Percentiles rank a stretch among this genome's conserved stretches.
Evolutionary conservation across 1,140 invertebrate genomes (phyloP).

Genomic region (Phocides pigmalion): DNA sequence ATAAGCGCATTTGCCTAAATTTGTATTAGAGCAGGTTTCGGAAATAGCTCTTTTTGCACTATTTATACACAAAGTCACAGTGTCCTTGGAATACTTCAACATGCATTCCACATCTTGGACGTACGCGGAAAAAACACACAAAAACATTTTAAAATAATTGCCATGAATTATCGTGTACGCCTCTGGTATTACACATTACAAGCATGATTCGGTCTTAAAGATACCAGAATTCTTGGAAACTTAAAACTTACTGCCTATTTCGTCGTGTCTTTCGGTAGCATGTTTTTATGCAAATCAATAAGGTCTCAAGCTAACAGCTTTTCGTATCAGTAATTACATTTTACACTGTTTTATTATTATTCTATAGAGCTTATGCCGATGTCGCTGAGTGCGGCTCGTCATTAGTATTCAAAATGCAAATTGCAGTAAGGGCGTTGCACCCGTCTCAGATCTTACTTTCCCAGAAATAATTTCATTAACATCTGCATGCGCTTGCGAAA

Average conservation of each 20-base stretch:
- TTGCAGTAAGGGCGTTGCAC: conserved; percentile 68
- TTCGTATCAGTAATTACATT: conserved; percentile 66
- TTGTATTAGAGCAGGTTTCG: too few species aligned
- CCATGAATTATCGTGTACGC: neutral
- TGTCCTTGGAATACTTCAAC: too few species aligned
- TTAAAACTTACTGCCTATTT: conserved; percentile 24
- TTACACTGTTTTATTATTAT: conserved; percentile 68
- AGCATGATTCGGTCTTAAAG: conserved; percentile 6
- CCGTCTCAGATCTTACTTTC: conserved; percentile 73
- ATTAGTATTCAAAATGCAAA: conserved; percentile 79
- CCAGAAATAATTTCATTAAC: conserved; percentile 79
- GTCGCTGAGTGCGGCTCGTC: conserved; percentile 60
- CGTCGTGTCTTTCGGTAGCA: conserved; percentile 19
- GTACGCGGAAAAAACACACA: too few species aligned
- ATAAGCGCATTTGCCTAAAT: too few species aligned
- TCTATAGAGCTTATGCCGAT: conserved; percentile 56
- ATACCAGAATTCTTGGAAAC: conserved; percentile 15
- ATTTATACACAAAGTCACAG: too few species aligned
- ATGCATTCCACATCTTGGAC: too few species aligned
- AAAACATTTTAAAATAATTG: too few species aligned
- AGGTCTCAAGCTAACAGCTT: conserved; percentile 58
- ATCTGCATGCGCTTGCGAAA: conserved; percentile 65
- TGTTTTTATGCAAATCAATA: conserved; percentile 54
- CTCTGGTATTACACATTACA: neutral
- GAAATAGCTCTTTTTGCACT: too few species aligned